A percentile compares a stretch with the other conserved stretches of the same genome.
Evolutionary conservation across 2,113 vertebrate species (phyloP).

Genomic region (Cathartes aura): DNA sequence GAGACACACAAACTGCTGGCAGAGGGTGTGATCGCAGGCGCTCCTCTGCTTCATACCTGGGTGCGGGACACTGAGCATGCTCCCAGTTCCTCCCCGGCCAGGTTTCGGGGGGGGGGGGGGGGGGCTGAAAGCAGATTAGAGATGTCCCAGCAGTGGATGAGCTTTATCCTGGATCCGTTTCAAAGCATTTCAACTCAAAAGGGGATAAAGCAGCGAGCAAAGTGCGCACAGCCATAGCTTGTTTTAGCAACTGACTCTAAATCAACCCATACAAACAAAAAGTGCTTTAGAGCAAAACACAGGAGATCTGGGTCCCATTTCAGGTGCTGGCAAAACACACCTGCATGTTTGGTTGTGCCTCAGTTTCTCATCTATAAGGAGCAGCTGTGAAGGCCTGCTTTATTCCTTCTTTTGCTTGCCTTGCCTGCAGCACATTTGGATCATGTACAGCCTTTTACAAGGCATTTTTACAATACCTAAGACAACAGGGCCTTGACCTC

Average conservation of each 20-base stretch:
- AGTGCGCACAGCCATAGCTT: fast-evolving
- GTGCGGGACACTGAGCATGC: constrained; percentile 9
- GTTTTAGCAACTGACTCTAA: background rate
- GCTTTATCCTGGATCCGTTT: background rate
- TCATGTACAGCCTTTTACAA: background rate
- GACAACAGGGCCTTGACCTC: constrained; percentile 18
- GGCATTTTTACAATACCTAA: constrained; percentile 37
- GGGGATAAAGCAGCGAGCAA: background rate
- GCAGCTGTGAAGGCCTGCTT: background rate
- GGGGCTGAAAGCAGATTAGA: background rate
- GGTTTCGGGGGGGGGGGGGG: background rate
- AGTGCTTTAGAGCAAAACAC: background rate
- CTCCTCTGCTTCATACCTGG: constrained; percentile 6
- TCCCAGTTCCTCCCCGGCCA: background rate
- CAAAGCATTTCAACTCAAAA: background rate
- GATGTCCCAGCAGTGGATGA: background rate
- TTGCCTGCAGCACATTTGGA: background rate
- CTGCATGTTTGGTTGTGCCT: background rate
- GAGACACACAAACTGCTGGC: background rate
- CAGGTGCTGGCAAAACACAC: background rate
- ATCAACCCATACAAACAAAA: background rate
- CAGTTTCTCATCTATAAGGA: background rate
- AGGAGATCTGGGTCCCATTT: background rate
- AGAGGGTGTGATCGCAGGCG: background rate
- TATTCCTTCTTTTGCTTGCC: background rate